Evolutionary conservation across 1,140 invertebrate species (phyloP).

Genomic region (Drosophila watanabei): DNA sequence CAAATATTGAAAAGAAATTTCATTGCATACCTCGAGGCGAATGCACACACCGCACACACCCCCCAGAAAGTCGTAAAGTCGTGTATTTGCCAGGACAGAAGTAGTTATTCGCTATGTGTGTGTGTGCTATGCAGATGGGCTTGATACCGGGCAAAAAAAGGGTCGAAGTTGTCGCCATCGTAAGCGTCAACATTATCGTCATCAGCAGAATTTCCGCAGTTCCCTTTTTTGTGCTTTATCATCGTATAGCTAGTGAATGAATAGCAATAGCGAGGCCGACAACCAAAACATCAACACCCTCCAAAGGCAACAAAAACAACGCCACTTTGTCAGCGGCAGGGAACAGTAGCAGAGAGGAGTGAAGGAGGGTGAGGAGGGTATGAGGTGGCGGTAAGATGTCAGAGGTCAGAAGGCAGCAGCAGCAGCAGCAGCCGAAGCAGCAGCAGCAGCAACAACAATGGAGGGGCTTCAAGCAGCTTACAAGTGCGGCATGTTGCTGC

Average conservation of each 20-base stretch:
- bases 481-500: conserved; percentile 81
- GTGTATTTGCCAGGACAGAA: conserved; percentile 1
- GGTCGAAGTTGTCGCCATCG: conserved; percentile 50
- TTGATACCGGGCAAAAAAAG: conserved; percentile 44
- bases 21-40: conserved; percentile 57
- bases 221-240: conserved; percentile 81
- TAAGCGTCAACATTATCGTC: conserved; percentile 80
- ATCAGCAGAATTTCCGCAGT: conserved; percentile 82
- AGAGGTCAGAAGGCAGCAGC: conserved; percentile 14
- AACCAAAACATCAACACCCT: conserved; percentile 80
- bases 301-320: conserved; percentile 37
- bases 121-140: conserved; percentile 35
- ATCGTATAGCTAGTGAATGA: conserved; percentile 80
- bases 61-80: background rate
- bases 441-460: conserved; percentile 61
- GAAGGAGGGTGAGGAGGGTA: no score
- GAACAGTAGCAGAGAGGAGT: conserved; percentile 10
- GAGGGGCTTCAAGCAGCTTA: conserved; percentile 76
- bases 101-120: background rate
- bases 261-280: conserved; percentile 73
- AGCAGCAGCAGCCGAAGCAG: conserved; percentile 2
- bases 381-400: conserved; percentile 4
- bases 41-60: background rate
- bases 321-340: conserved; percentile 64
- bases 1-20: conserved; percentile 73